Evolutionary conservation across 2,888 invertebrate genomes (phyloP), one percentile per base, ranked within the genome.

Genomic region (Hemicrepidius hirtus): DNA sequence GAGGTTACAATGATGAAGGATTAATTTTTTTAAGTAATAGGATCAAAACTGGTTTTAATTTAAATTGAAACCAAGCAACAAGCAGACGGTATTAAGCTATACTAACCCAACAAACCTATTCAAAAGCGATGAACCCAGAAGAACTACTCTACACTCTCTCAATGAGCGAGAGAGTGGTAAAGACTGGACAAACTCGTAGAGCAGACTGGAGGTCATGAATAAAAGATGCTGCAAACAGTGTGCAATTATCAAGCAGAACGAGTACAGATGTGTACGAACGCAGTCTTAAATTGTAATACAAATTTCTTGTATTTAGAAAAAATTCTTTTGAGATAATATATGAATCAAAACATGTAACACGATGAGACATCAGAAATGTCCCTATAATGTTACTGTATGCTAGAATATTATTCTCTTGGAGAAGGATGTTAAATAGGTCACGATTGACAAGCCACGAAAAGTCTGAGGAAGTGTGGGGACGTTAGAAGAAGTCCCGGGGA

Each of bases 131-230:
- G 44, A 62, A 62, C 44, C 28, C 62, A 62, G 18, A 44, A 44
- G 13, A 62, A 44, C 18, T 62, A 13, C 62, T 16, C 24, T 24
- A 24, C 24, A 57, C n/a, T 24, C 50, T 50, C 41, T 60, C 60
- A 60, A 60, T 60, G 60, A 60, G 50, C 41, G 49, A 50, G 44
- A 69, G 50, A 63, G 71, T 71, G 71, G 62, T 50, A 53, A 53
- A 63, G 71, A 71, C 71, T 62, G 67, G 71, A 71, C 59, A 62
- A 71, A 71, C 67, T 64, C 55, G 69, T 37, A 57, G 64, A 57
- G 66, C 67, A 62, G 67, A 65, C 67, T 62, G 20, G 37, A 62
- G 50, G 49, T 46, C 71, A 71, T 71, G 71, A 71, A 71, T 71
- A 71, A 71, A 71, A 71, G 67, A 71, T 71, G 62, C 66, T 44